Conservation (phyloP, 2,888 invertebrate genomes). For the Cyclophora albipunctata region DNA sequence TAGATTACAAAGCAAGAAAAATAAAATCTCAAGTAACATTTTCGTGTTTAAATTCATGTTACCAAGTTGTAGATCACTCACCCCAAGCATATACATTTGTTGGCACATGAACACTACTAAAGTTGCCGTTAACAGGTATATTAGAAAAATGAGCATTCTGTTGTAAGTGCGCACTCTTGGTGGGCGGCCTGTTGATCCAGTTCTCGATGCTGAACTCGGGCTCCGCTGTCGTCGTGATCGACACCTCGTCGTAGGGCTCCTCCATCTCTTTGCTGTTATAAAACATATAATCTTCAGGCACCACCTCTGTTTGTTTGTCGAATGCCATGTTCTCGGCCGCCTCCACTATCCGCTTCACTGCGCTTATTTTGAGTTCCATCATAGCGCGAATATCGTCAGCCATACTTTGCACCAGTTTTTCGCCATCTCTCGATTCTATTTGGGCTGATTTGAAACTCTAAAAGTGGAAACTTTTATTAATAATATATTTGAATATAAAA, state of each 20-base stretch:
- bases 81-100: slow-evolving; percentile 95
- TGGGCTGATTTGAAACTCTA: slow-evolving; percentile 87
- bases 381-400: slow-evolving; percentile 89
- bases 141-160: slow-evolving; percentile 86
- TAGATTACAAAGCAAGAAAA: no score
- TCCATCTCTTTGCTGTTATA: slow-evolving; percentile 83
- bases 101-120: slow-evolving; percentile 95
- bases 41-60: no score
- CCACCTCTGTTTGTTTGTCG: slow-evolving; percentile 66
- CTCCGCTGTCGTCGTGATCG: slow-evolving; percentile 69
- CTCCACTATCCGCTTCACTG: slow-evolving; percentile 91
- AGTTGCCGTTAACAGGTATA: slow-evolving; percentile 83
- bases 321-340: slow-evolving; percentile 89
- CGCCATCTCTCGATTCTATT: slow-evolving; percentile 84
- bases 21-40: no score
- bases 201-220: slow-evolving; percentile 68
- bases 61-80: slow-evolving; percentile 38
- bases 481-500: not conserved
- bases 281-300: slow-evolving; percentile 78
- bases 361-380: slow-evolving; percentile 92
- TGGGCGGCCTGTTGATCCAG: slow-evolving; percentile 70
- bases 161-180: slow-evolving; percentile 78
- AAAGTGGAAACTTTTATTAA: slow-evolving; percentile 15
- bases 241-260: slow-evolving; percentile 69
- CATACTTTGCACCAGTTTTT: slow-evolving; percentile 86